A percentile compares a stretch with the other conserved stretches of the same genome.
Evolutionary conservation across 1,140 invertebrate genomes (phyloP).

Genomic region (honey bee (Apis mellifera)): DNA sequence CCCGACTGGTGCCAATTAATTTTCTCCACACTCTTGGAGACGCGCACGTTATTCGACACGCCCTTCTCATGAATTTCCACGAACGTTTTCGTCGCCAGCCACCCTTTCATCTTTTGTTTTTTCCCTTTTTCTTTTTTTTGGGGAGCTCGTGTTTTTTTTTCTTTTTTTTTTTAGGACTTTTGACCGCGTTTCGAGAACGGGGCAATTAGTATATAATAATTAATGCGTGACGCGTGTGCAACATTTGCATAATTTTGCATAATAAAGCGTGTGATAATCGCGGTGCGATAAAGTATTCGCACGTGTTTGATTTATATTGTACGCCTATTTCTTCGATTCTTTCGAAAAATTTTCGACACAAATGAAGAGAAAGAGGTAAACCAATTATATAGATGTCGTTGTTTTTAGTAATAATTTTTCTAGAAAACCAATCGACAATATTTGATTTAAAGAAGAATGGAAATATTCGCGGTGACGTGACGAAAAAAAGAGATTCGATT

Average conservation of each 20-base stretch:
- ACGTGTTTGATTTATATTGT: not conserved
- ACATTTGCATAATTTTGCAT: not conserved
- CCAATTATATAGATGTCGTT: no score
- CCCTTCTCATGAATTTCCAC: not conserved
- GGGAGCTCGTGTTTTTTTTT: no score
- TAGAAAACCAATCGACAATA: no score
- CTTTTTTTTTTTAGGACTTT: no score
- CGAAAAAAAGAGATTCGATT: no score
- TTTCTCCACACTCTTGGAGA: not conserved
- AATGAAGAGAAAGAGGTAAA: no score
- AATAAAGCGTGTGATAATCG: not conserved
- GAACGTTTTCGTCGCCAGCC: not conserved
- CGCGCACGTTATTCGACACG: no score
- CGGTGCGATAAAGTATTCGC: not conserved
- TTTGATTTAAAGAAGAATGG: no score
- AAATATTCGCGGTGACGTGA: no score
- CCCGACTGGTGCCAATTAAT: not conserved
- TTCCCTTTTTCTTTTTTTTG: not conserved
- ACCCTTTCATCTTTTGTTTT: not conserved
- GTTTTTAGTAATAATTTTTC: no score
- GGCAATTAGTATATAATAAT: slow-evolving; percentile 36
- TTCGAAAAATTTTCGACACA: no score
- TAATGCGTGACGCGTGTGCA: not conserved
- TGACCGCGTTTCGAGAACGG: not conserved
- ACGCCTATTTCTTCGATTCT: no score